These are phyloP conservation scores for Chitala chitala DNA, from an alignment of 2,113 vertebrate species.

Conservation along the genomic window DNA sequence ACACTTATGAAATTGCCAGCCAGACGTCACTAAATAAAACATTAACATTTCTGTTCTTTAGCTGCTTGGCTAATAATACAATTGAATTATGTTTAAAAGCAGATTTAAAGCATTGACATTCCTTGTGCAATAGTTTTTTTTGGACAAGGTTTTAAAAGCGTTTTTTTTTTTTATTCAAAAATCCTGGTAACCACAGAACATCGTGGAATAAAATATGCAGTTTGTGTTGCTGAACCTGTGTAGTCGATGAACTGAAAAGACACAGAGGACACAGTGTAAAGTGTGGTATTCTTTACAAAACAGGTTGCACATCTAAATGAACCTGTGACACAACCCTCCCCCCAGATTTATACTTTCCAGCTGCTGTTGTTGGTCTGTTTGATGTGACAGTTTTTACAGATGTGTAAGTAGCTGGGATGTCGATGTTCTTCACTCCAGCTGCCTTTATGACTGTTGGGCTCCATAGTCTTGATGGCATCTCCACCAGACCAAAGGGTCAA, in stretches of 20 bases:
- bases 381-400: background rate
- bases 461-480: background rate
- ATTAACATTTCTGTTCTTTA: constrained; percentile 3
- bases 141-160: background rate
- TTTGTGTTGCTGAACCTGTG: background rate
- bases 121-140: background rate
- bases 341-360: background rate
- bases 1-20: background rate
- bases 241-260: constrained; percentile 6
- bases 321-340: background rate
- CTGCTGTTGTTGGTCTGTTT: background rate
- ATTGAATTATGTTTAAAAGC: constrained; percentile 14
- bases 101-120: background rate
- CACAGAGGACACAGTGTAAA: too few species aligned
- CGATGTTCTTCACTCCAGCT: background rate
- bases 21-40: background rate
- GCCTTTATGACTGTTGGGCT: background rate
- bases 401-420: background rate
- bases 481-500: constrained; percentile 13
- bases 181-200: constrained; percentile 8
- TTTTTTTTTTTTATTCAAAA: constrained; percentile 6
- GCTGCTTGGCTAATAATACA: constrained; percentile 7
- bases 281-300: background rate
- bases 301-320: background rate
- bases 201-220: background rate